Conservation (phyloP, 2,888 invertebrate genomes). For the Eueremaeus valkanovi region DNA sequence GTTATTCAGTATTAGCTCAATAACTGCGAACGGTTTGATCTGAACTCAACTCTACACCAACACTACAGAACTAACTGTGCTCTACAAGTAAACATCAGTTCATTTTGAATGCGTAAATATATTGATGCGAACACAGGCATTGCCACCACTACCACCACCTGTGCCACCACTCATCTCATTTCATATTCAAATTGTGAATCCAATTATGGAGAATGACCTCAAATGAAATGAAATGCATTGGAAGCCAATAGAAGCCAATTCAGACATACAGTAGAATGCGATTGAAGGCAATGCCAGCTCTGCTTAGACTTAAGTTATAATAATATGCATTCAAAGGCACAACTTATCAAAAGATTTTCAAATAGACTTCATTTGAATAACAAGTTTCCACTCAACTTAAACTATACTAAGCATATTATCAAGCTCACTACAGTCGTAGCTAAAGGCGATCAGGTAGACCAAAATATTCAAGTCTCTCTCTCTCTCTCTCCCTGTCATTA, state of each 20-base stretch:
- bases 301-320: not conserved
- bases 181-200: slow-evolving; percentile 21
- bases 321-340: slow-evolving; percentile 1
- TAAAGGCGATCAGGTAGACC: too few species aligned
- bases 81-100: slow-evolving; percentile 25
- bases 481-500: too few species aligned
- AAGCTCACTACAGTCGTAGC: too few species aligned
- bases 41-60: too few species aligned
- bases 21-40: slow-evolving; percentile 13
- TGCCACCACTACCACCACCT: slow-evolving; percentile 14
- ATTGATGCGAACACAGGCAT: not conserved
- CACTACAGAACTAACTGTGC: not conserved
- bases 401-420: too few species aligned
- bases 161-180: slow-evolving; percentile 3
- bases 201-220: slow-evolving; percentile 15
- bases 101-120: slow-evolving; percentile 24
- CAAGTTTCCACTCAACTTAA: too few species aligned
- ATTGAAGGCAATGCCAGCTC: slow-evolving; percentile 6
- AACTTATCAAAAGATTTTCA: slow-evolving; percentile 21
- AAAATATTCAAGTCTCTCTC: too few species aligned
- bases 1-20: not conserved
- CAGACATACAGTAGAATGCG: too few species aligned
- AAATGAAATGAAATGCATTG: too few species aligned
- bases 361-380: not conserved
- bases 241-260: too few species aligned